Conservation (phyloP, 2,113 vertebrate genomes). For the Eptesicus fuscus region DNA sequence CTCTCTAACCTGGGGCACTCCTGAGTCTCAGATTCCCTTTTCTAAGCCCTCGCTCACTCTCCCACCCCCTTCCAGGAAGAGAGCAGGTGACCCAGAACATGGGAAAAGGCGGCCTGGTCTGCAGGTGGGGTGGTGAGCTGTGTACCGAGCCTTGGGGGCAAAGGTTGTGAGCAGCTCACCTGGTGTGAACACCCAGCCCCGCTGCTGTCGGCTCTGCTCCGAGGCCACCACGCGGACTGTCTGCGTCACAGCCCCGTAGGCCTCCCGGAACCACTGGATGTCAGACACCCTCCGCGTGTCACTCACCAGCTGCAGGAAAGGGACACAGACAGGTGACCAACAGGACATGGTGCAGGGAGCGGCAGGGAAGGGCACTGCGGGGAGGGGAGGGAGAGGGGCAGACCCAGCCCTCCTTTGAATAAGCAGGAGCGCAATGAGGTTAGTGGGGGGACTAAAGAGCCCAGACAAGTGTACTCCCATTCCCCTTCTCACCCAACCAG, state of each 20-base stretch:
- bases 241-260: constrained; percentile 78
- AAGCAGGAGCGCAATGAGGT: neutral
- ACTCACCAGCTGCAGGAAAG: constrained; percentile 86
- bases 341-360: constrained; percentile 79
- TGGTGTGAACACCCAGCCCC: constrained; percentile 88
- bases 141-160: neutral
- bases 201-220: constrained; percentile 80
- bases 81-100: fast-evolving
- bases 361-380: neutral
- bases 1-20: neutral
- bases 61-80: neutral
- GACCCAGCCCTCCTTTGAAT: neutral
- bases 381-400: neutral
- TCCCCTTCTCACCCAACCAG: fast-evolving
- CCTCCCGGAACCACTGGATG: constrained; percentile 86
- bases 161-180: constrained; percentile 77
- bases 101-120: neutral
- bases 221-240: constrained; percentile 85
- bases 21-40: neutral
- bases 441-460: fast-evolving
- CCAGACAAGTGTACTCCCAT: neutral
- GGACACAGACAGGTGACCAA: neutral
- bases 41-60: too few relatives aligned
- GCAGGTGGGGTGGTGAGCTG: neutral
- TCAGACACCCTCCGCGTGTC: constrained; percentile 90